A percentile compares a stretch with the other conserved stretches of the same genome.
Evolutionary conservation across 2,797 vertebrate genomes (phyloP).

Genomic region (Sebastes glaucus): DNA sequence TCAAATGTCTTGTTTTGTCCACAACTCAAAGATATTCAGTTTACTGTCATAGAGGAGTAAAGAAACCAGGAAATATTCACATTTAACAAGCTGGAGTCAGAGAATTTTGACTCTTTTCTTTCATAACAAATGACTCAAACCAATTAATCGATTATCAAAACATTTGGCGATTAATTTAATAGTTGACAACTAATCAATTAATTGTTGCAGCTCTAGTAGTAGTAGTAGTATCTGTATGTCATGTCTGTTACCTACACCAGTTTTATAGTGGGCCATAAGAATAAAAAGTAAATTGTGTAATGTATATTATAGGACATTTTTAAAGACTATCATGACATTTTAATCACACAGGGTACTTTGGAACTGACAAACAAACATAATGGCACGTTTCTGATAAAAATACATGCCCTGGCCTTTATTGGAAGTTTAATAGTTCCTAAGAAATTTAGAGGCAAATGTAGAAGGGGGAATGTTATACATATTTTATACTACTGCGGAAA

Average conservation of each 20-base stretch:
- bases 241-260: not conserved
- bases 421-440: not conserved
- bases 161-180: no score
- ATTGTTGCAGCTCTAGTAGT: no score
- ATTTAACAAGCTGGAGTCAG: no score
- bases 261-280: not conserved
- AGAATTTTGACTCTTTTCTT: no score
- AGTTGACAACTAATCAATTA: no score
- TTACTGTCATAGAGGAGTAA: no score
- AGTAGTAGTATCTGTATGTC: not conserved
- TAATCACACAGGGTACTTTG: not conserved
- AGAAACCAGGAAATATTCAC: no score
- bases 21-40: no score
- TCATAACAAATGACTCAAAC: no score
- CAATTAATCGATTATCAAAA: no score
- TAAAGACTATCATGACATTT: not conserved
- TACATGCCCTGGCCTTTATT: not conserved
- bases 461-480: not conserved
- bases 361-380: not conserved
- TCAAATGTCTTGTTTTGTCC: no score
- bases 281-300: not conserved
- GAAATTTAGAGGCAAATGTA: not conserved
- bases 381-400: not conserved
- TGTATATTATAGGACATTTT: not conserved
- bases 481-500: no score